Evolutionary conservation across 2,797 vertebrate genomes (phyloP).

Genomic region (Thaleichthys pacificus): DNA sequence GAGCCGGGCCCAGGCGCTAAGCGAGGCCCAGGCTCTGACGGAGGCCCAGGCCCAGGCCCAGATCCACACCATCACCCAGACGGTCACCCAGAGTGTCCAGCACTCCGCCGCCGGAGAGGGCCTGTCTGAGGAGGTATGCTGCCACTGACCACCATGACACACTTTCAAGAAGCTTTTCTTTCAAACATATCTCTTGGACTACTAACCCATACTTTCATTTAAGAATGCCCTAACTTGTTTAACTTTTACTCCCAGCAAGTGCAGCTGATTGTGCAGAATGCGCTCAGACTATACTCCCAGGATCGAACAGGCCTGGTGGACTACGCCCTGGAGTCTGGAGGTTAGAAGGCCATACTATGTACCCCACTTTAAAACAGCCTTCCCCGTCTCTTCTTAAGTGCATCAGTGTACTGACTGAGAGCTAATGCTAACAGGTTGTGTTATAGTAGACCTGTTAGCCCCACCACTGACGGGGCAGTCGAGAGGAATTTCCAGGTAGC

Average conservation of each 20-base stretch:
- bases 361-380: background rate
- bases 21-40: slow-evolving; percentile 66
- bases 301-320: slow-evolving; percentile 92
- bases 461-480: background rate
- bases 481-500: too few relatives aligned
- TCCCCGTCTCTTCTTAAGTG: background rate
- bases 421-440: background rate
- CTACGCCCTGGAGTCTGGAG: slow-evolving; percentile 94
- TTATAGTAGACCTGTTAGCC: background rate
- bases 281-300: slow-evolving; percentile 89
- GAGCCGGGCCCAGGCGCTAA: slow-evolving; percentile 61
- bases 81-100: slow-evolving; percentile 71
- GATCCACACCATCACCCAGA: slow-evolving; percentile 56
- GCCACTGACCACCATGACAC: background rate
- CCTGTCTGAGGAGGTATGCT: slow-evolving; percentile 83
- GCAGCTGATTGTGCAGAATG: slow-evolving; percentile 85
- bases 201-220: background rate
- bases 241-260: slow-evolving; percentile 77
- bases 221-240: background rate
- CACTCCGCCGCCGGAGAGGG: slow-evolving; percentile 74
- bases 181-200: background rate
- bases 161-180: too few relatives aligned
- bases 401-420: background rate
- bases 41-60: slow-evolving; percentile 20
- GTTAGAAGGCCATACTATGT: slow-evolving; percentile 62